A percentile compares a stretch with the other conserved stretches of the same genome.
phyloP scores from a whole-genome alignment of 2,888 invertebrate species.

The Sarcophaga rosellei region DNA sequence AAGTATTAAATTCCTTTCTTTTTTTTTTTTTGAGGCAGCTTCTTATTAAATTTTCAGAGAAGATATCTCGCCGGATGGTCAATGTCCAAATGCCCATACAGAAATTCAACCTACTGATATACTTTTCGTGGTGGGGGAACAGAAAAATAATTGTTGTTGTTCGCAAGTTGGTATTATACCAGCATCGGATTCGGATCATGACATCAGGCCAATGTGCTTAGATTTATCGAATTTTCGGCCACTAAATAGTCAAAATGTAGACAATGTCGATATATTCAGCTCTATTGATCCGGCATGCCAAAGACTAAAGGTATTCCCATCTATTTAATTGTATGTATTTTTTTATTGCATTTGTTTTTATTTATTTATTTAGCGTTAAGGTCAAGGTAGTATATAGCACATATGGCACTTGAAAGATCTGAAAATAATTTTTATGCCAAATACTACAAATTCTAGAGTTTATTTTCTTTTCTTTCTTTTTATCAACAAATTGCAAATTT shows the following conservation, averaged over 20 bases:
- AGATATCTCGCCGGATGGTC: conserved; percentile 26
- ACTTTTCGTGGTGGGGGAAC: conserved; percentile 74
- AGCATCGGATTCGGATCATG: conserved; percentile 63
- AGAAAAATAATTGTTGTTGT: conserved; percentile 68
- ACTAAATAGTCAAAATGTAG: conserved; percentile 67
- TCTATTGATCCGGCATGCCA: conserved; percentile 58
- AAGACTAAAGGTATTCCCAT: conserved; percentile 69
- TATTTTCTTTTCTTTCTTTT: no score
- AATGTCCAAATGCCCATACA: conserved; percentile 71
- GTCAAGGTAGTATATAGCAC: no score
- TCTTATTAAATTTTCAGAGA: conserved; percentile 45
- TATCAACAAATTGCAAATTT: no score
- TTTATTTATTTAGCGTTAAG: no score
- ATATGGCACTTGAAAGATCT: no score
- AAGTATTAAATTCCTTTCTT: background rate
- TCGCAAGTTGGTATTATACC: conserved; percentile 69
- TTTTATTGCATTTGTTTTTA: no score
- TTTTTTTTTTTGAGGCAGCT: no score
- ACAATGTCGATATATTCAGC: conserved; percentile 64
- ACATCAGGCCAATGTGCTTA: conserved; percentile 71
- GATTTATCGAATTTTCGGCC: conserved; percentile 74
- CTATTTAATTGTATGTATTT: background rate
- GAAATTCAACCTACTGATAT: conserved; percentile 73
- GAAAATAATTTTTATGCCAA: no score
- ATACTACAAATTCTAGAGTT: no score